Percentiles rank a stretch among this genome's conserved stretches.
phyloP scores from a whole-genome alignment of 2,113 vertebrate genomes.

The Eonycteris spelaea region DNA sequence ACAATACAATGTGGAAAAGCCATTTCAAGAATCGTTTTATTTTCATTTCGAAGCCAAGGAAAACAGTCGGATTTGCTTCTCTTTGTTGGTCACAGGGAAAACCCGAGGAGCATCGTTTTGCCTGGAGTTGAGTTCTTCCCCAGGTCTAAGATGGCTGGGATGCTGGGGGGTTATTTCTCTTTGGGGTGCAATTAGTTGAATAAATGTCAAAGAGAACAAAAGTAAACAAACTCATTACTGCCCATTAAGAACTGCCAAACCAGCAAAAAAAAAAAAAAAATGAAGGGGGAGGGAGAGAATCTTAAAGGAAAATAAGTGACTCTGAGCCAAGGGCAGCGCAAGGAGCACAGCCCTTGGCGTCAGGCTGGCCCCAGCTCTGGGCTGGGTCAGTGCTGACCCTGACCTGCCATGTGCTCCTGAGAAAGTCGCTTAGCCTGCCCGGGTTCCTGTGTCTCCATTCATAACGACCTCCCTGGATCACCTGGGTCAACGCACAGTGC shows the following conservation, averaged over 20 bases:
- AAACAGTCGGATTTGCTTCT: slow-evolving; percentile 73
- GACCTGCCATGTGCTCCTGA: not conserved
- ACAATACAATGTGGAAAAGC: slow-evolving; percentile 65
- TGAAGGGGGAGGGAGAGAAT: not conserved
- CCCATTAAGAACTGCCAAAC: slow-evolving; percentile 62
- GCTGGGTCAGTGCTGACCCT: not conserved
- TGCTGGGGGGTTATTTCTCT: slow-evolving; percentile 51
- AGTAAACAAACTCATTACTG: slow-evolving; percentile 63
- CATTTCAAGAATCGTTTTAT: slow-evolving; percentile 66
- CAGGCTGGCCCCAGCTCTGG: not conserved
- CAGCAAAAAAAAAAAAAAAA: not conserved
- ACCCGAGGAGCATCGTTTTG: slow-evolving; percentile 33
- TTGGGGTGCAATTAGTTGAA: slow-evolving; percentile 66
- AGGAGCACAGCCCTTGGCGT: not conserved
- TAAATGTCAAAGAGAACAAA: slow-evolving; percentile 68
- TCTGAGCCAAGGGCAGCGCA: not conserved
- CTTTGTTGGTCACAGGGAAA: slow-evolving; percentile 70
- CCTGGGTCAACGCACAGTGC: not conserved
- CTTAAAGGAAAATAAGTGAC: slow-evolving; percentile 44
- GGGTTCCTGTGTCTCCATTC: not conserved
- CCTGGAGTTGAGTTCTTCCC: slow-evolving; percentile 55
- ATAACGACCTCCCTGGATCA: not conserved
- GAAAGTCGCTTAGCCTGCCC: not conserved
- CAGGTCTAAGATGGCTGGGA: slow-evolving; percentile 59
- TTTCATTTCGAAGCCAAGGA: slow-evolving; percentile 64